Evolutionary conservation across 2,888 invertebrate genomes (phyloP).

Genomic region (Sarcophaga caerulescens): DNA sequence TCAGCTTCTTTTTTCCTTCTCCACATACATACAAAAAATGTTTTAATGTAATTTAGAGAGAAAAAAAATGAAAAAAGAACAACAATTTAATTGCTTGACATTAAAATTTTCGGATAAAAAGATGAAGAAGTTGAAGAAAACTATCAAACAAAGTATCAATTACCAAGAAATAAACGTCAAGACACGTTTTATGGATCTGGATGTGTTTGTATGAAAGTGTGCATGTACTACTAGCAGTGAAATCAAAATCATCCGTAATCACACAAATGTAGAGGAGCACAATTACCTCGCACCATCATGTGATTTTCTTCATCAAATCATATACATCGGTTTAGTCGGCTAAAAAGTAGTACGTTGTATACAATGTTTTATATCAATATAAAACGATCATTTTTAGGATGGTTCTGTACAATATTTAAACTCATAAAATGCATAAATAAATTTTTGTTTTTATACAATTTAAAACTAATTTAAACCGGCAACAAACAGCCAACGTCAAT

Average conservation of each 20-base stretch:
- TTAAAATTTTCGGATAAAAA: slow-evolving; percentile 64
- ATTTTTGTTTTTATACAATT: slow-evolving; percentile 65
- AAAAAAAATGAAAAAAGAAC: slow-evolving; percentile 57
- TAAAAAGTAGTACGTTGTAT: background rate
- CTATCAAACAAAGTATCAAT: slow-evolving; percentile 67
- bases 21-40: slow-evolving; percentile 35
- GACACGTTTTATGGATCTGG: slow-evolving; percentile 62
- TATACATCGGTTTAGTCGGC: background rate
- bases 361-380: background rate
- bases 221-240: background rate
- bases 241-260: slow-evolving; percentile 22
- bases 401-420: slow-evolving; percentile 32
- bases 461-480: slow-evolving; percentile 65
- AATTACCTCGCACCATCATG: slow-evolving; percentile 44
- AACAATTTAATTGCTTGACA: slow-evolving; percentile 67
- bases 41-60: slow-evolving; percentile 22
- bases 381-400: background rate
- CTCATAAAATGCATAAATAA: slow-evolving; percentile 60
- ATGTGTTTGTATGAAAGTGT: slow-evolving; percentile 26
- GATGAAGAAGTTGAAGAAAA: slow-evolving; percentile 47
- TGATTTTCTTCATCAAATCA: slow-evolving; percentile 33
- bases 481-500: slow-evolving; percentile 30
- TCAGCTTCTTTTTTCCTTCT: background rate
- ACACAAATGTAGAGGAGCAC: slow-evolving; percentile 6
- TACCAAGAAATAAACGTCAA: slow-evolving; percentile 67